Conservation (phyloP, 2,888 invertebrate species). For the Erebia aethiops region DNA sequence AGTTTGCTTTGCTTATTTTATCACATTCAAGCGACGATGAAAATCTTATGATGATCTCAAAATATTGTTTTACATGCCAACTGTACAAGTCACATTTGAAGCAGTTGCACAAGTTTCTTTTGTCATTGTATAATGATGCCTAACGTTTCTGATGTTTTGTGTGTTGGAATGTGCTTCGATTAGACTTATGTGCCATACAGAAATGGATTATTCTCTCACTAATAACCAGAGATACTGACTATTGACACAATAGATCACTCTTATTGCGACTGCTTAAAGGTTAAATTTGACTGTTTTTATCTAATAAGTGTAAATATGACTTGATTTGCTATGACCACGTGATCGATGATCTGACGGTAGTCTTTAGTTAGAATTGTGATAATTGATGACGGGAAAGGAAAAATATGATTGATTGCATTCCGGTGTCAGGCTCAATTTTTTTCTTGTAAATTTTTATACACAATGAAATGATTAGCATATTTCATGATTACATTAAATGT, state of each 20-base stretch:
- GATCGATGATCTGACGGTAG: constrained; percentile 55
- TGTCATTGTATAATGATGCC: constrained; percentile 80
- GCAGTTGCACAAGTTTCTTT: constrained; percentile 79
- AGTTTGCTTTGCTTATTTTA: no score
- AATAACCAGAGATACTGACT: constrained; percentile 41
- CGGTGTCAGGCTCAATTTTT: constrained; percentile 27
- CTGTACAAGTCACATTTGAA: constrained; percentile 71
- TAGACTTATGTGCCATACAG: constrained; percentile 59
- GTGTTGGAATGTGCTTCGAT: constrained; percentile 71
- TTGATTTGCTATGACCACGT: constrained; percentile 46
- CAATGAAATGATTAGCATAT: neutral
- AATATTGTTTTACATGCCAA: constrained; percentile 45
- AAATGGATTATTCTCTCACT: constrained; percentile 51
- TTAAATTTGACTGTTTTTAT: constrained; percentile 37
- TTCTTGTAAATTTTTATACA: neutral
- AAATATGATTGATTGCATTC: constrained; percentile 48
- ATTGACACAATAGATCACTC: constrained; percentile 31
- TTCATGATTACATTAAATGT: no score
- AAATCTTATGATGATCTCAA: constrained; percentile 2
- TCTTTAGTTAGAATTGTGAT: constrained; percentile 47
- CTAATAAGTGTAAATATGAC: constrained; percentile 42
- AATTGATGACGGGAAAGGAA: constrained; percentile 55
- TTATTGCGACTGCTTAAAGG: constrained; percentile 38
- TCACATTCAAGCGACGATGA: neutral
- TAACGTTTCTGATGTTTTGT: constrained; percentile 74